Evolutionary conservation across 2,888 invertebrate species (phyloP).

Genomic region (Nowickia ferox): DNA sequence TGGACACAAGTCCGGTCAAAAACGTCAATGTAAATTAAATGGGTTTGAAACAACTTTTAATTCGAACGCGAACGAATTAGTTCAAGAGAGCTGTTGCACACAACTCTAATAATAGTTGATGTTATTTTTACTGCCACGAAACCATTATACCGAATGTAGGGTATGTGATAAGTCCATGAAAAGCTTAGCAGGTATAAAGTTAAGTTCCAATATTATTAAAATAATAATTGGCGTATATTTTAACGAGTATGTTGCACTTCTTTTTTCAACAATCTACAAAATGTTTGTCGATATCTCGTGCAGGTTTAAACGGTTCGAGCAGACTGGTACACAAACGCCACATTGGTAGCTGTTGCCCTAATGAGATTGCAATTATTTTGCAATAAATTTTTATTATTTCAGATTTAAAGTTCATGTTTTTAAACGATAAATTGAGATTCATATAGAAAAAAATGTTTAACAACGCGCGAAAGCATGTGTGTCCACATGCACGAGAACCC

Average conservation of each 20-base stretch:
- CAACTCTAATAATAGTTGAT: too few relatives aligned
- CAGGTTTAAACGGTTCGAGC: background rate
- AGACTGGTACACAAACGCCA: conserved; percentile 2
- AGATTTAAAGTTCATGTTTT: conserved; percentile 77
- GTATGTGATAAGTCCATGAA: background rate
- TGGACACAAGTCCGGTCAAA: too few relatives aligned
- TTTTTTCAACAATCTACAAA: conserved; percentile 6
- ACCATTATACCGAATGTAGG: background rate
- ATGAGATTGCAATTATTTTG: conserved; percentile 82
- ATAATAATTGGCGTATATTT: conserved; percentile 67
- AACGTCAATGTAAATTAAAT: too few relatives aligned
- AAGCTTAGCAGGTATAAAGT: conserved; percentile 26
- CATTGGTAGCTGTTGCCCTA: conserved; percentile 73
- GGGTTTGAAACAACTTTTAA: too few relatives aligned
- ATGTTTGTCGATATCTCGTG: conserved; percentile 53
- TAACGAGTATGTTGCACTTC: conserved; percentile 40
- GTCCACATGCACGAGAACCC: conserved; percentile 21
- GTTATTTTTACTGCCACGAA: too few relatives aligned
- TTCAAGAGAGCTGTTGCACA: too few relatives aligned
- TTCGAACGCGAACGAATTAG: too few relatives aligned
- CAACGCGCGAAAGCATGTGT: background rate
- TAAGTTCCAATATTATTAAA: conserved; percentile 49
- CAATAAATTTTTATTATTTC: conserved; percentile 81
- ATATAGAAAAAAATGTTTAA: conserved; percentile 18
- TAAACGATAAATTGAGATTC: conserved; percentile 67